Percentiles rank a stretch among this genome's conserved stretches.
Conservation (phyloP, 92 coral and sea anemone genomes). For the Parazoanthus swiftii region DNA sequence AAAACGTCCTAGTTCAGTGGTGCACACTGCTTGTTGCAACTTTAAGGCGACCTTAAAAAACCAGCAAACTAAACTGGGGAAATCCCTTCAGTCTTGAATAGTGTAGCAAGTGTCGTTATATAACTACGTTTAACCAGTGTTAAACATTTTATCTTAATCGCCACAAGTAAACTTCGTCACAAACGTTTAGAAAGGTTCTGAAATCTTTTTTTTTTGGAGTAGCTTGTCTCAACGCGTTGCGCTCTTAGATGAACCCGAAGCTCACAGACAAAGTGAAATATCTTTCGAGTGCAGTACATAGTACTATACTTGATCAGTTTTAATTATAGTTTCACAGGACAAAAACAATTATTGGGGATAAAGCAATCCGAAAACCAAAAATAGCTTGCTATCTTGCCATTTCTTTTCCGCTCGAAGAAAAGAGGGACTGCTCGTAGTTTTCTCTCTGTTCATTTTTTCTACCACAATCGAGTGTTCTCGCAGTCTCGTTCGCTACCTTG, state of each 20-base stretch:
- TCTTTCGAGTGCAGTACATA: background rate
- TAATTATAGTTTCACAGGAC: too few relatives aligned
- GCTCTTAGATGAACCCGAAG: background rate
- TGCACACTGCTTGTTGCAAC: background rate
- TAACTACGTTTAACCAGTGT: background rate
- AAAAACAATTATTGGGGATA: too few relatives aligned
- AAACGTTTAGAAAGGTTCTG: background rate
- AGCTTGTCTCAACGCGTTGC: background rate
- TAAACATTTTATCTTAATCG: too few relatives aligned
- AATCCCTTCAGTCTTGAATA: background rate
- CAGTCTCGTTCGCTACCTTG: too few relatives aligned
- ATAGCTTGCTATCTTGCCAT: too few relatives aligned
- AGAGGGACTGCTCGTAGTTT: too few relatives aligned
- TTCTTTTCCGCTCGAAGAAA: too few relatives aligned
- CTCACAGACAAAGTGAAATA: background rate
- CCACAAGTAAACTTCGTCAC: too few relatives aligned
- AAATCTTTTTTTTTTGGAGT: too few relatives aligned
- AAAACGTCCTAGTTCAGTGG: background rate
- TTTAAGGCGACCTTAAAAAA: background rate
- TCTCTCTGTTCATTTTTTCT: too few relatives aligned
- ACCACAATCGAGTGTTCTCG: too few relatives aligned
- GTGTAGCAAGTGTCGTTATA: background rate
- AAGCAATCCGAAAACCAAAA: too few relatives aligned
- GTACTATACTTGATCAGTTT: background rate
- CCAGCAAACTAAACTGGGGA: background rate